Percentiles rank a stretch among this genome's conserved stretches.
Evolutionary conservation across 1,140 invertebrate species (phyloP).

Genomic region (Proctacanthus coquilletti): DNA sequence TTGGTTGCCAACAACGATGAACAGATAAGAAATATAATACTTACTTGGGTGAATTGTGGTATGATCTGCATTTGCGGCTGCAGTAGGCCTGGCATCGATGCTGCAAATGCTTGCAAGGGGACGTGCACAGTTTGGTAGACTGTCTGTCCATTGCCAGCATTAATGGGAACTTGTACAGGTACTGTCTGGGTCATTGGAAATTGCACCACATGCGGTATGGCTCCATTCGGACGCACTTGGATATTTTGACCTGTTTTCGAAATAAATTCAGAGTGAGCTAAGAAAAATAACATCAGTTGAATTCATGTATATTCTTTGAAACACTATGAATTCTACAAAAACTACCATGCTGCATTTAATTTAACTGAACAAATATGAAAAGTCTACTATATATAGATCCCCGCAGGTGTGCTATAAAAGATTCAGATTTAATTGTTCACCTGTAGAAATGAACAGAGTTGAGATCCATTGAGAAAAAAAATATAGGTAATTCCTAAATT

Average conservation of each 20-base stretch:
- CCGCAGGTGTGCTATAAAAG: no score
- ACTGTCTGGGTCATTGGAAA: conserved; percentile 55
- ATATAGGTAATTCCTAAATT: no score
- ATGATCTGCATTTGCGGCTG: conserved; percentile 51
- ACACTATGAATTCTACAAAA: no score
- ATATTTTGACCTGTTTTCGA: conserved; percentile 57
- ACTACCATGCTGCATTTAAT: no score
- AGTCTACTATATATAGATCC: no score
- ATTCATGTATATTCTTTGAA: no score
- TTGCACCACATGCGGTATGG: conserved; percentile 53
- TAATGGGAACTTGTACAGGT: conserved; percentile 83
- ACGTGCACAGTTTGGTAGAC: conserved; percentile 87
- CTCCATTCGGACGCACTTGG: conserved; percentile 40
- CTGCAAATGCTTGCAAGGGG: conserved; percentile 59
- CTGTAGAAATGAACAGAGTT: no score
- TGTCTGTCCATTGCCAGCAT: conserved; percentile 76
- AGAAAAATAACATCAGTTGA: background rate
- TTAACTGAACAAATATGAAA: no score
- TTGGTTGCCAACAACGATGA: no score
- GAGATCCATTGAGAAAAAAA: no score
- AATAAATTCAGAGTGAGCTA: background rate
- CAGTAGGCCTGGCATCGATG: conserved; percentile 19
- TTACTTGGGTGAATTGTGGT: conserved; percentile 51
- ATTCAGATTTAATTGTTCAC: no score
- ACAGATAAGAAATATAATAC: background rate